Evolutionary conservation across 2,797 vertebrate genomes (phyloP).

Genomic region (Oreochromis mossambicus): DNA sequence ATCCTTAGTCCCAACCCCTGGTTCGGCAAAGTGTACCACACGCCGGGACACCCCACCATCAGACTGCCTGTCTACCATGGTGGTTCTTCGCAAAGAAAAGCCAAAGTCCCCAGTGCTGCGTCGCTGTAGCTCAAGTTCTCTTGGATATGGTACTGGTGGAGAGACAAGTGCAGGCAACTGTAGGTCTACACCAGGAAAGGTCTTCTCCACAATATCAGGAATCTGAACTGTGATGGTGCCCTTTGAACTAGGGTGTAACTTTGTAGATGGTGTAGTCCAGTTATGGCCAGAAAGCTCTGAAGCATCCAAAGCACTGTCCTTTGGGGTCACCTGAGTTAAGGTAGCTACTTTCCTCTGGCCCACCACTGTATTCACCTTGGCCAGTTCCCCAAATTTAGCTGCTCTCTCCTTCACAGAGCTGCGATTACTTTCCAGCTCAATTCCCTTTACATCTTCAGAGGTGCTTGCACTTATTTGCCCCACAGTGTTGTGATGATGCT

Average conservation of each 20-base stretch:
- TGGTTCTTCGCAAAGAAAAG: conserved; percentile 92
- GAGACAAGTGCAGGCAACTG: conserved; percentile 80
- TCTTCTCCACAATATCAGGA: conserved; percentile 84
- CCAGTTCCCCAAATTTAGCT: conserved; percentile 86
- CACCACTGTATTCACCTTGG: conserved; percentile 81
- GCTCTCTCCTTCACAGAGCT: conserved; percentile 88
- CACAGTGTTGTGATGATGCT: conserved; percentile 65
- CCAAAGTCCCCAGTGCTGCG: conserved; percentile 95
- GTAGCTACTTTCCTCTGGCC: conserved; percentile 77
- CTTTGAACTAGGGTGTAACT: conserved; percentile 55
- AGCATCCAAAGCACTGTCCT: conserved; percentile 76
- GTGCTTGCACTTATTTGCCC: conserved; percentile 77
- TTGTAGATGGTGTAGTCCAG: conserved; percentile 60
- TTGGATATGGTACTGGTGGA: conserved; percentile 74
- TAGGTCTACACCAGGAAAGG: conserved; percentile 81
- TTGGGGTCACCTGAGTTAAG: conserved; percentile 81
- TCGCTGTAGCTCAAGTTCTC: conserved; percentile 89
- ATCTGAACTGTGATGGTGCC: conserved; percentile 50
- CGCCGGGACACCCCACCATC: conserved; percentile 85
- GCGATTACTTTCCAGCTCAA: conserved; percentile 66
- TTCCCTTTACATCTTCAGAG: conserved; percentile 80
- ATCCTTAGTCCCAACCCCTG: conserved; percentile 89
- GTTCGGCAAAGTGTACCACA: conserved; percentile 94
- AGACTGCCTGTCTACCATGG: conserved; percentile 85
- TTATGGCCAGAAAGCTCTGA: conserved; percentile 76